These are phyloP conservation scores for Clarias gariepinus DNA, from an alignment of 2,113 vertebrate genomes.

Conservation along the genomic window DNA sequence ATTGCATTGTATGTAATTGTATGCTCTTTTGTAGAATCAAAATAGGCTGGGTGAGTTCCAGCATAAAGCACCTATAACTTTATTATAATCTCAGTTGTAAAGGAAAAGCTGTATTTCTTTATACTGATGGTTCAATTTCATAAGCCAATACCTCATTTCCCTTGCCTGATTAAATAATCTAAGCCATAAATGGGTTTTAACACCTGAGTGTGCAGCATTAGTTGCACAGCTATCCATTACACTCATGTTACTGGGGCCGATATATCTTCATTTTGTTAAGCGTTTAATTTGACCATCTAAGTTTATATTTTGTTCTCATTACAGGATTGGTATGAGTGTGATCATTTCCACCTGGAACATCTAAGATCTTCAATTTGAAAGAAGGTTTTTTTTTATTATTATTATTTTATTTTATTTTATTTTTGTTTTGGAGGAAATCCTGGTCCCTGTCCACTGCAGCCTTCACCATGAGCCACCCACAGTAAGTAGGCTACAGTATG, in stretches of 20 bases:
- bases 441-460: conserved; percentile 54
- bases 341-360: conserved; percentile 61
- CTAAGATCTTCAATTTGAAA: conserved; percentile 58
- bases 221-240: conserved; percentile 7
- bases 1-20: conserved; percentile 8
- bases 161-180: conserved; percentile 39
- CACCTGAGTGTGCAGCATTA: conserved; percentile 8
- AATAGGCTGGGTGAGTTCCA: conserved; percentile 17
- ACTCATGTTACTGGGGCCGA: conserved; percentile 9
- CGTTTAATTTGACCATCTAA: neutral
- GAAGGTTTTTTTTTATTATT: neutral
- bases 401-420: neutral
- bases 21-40: conserved; percentile 23
- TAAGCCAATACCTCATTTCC: conserved; percentile 29
- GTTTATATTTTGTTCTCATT: conserved; percentile 40
- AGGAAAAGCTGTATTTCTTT: conserved; percentile 12
- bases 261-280: conserved; percentile 1
- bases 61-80: conserved; percentile 1
- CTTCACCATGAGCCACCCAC: conserved; percentile 73
- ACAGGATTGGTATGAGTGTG: conserved; percentile 66
- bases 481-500: conserved; percentile 68
- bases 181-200: conserved; percentile 27
- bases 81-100: conserved; percentile 20
- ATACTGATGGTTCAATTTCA: conserved; percentile 41
- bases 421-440: conserved; percentile 57